Evolutionary conservation across 2,797 vertebrate species (phyloP), one percentile per base, ranked within the genome.

Genomic region (Lepus oiostolus): DNA sequence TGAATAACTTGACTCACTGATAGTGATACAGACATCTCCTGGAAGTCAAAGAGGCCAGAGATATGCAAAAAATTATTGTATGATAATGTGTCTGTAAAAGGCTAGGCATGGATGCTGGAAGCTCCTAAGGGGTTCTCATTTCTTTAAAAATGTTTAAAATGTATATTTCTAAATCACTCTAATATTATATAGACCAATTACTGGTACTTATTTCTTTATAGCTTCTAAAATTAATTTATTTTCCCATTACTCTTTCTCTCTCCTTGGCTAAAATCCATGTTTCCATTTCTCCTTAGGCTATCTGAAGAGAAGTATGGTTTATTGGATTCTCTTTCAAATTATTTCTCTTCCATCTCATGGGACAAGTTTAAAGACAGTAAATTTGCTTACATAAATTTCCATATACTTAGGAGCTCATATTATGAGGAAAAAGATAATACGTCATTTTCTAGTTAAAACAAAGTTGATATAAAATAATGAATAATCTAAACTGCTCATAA

Each of bases 211-310:
- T 90, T 93, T 76, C 21, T 94, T 74, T 92, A 93, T 92, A 90
- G 75, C 63, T 96, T 96, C 80, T 97, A 84, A 96, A 94, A 93
- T 94, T 92, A 95, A 95, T 96, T 85, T 93, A 85, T 94, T 96
- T 96, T 93, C 67, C n/a, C 68, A 94, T 96, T 95, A 90, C 47
- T 95, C 52, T 90, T 62, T 83, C 91, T 87, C 32, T 88, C 74
- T 65, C 70, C 85, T 95, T 97, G 85, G 89, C 88, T 71, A 30
- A 83, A 91, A 92, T 93, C 83, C 93, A 82, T 47, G 60, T 76
- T 80, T 88, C 90, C 28, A 42, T 72, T 77, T 63, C 24, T 84
- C 75, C 58, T 90, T 30, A 75, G 35, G 19, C n/a, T 58, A 7
- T 62, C 83, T 87, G 84, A 94, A 85, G 52, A 87, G 12, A 92